Base-by-base conservation (phyloP, 2,113 vertebrate genomes). In the Chlorocebus sabaeus region DNA sequence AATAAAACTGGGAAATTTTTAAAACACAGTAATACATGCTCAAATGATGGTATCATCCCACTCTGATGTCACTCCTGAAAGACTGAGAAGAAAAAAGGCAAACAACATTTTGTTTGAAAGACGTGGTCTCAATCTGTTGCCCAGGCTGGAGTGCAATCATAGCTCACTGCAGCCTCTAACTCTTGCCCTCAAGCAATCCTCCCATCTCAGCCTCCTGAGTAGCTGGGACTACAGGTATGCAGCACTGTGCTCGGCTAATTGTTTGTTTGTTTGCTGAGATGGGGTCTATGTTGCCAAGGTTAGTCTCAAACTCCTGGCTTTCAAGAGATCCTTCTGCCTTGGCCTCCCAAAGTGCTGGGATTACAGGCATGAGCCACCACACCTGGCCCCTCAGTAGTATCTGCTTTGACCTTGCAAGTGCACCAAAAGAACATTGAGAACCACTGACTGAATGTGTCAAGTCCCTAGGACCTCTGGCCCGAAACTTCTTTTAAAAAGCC, bases 41-140 rank as follows among this genome's bases (percentile, higher is more conserved):
- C 57, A 64, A 23, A 70, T 2, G 35, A 45, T 1, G 14, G 40
- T 81, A 12, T 0, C 1, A 0, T 3, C 17, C 4, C 23, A 32
- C 61, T 11, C 8, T 8, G 14, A 3, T 1, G 45, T 4, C 78
- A 70, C n/a, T 72, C 32, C 35, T 17, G 1, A 1, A 38, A 40
- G 22, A 8, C 9, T 0, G 1, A 8, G 35, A 32, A 22, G 61
- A 10, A 40, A 45, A 50, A 90, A 7, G 35, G 59, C 35, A 61
- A 48, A 48, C 25, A 5, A 18, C 0, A 20, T 8, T 9, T 5
- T 2, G 61, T 30, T 64, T 64, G 61, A 64, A 64, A 64, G 61
- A 32, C 61, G 14, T 64, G 61, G 61, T 64, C 27, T 64, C 61
- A 30, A 12, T 64, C 61, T 64, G 61, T 30, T 64, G 30, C 27